Evolutionary conservation across 2,797 vertebrate species (phyloP).

Genomic region (Ataeniobius toweri): DNA sequence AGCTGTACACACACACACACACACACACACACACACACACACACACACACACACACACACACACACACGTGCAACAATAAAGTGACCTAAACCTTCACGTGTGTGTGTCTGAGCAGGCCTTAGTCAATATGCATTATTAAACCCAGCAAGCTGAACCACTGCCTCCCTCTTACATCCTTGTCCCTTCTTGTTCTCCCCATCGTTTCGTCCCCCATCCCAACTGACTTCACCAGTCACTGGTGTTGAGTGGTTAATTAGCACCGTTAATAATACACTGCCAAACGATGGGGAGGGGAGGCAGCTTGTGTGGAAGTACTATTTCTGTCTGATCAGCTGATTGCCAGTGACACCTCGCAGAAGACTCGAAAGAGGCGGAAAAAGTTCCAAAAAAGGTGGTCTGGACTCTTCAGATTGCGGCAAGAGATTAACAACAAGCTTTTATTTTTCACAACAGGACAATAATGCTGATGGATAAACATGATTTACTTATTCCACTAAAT

Average conservation of each 20-base stretch:
- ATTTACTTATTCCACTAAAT: neutral
- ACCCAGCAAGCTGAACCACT: conserved; percentile 28
- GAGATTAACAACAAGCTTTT: neutral
- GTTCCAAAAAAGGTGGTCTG: conserved; percentile 5
- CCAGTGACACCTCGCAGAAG: conserved; percentile 43
- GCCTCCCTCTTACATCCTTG: conserved; percentile 22
- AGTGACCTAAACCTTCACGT: conserved; percentile 26
- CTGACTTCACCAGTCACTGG: conserved; percentile 43
- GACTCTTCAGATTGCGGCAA: neutral
- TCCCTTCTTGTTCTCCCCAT: conserved; percentile 23
- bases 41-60: neutral
- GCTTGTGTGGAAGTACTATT: conserved; percentile 56
- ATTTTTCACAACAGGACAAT: neutral
- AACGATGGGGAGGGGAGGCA: conserved; percentile 41
- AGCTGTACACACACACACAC: conserved; percentile 5
- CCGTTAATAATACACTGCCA: conserved; percentile 72
- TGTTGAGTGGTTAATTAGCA: conserved; percentile 77
- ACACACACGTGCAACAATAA: conserved; percentile 15
- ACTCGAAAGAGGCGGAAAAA: conserved; percentile 6
- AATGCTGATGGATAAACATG: neutral
- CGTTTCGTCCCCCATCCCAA: conserved; percentile 17
- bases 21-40: neutral
- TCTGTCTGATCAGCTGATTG: conserved; percentile 72
- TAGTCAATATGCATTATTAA: conserved; percentile 9
- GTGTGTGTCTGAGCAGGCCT: neutral